Evolutionary conservation across 2,113 vertebrate species (phyloP), one percentile per base, ranked within the genome.

Genomic region (Triplophysa dalaica): DNA sequence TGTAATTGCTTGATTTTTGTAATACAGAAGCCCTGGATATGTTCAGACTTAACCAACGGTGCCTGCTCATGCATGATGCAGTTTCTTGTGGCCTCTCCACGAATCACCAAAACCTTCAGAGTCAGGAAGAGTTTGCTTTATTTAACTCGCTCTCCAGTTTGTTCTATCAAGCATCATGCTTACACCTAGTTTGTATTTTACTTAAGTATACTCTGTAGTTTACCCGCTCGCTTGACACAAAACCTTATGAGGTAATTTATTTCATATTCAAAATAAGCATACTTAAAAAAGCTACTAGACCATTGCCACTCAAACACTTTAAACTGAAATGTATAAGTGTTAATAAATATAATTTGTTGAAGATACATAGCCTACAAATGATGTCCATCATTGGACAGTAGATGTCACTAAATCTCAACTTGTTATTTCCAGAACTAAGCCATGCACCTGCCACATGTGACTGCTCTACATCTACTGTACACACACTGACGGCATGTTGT

Each of bases 341-440:
- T 17, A 19, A 54, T 54, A 54, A 7, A 17, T 38, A 1, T 10
- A 9, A 58, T 16, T 21, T 58, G 19, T 21, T 58, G 5, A 58
- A 58, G 5, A 56, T 19, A 17, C 54, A 10, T 14, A 65, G 26
- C 33, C 8, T 19, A 2, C n/a, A n/a, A 21, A 63, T 63, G 13
- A 68, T n/a, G 69, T 52, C 72, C 64, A 17, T 29, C 11, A 41
- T 4, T 52, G 54, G 70, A 63, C 84, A 79, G 84, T 81, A 85
- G 84, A 83, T 85, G 84, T 85, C 84, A 83, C 78, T 81, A 85
- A 54, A 81, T 75, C 70, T 69, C 61, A 76, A 54, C 62, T 24
- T 38, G 48, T 54, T 17, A 14, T 66, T 33, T 61, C 19, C 66
- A 72, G 77, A 65, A 70, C 19, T 24, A 67, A 24, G 17, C 41